Evolutionary conservation across 2,113 vertebrate species (phyloP).

Genomic region (Nestor notabilis): DNA sequence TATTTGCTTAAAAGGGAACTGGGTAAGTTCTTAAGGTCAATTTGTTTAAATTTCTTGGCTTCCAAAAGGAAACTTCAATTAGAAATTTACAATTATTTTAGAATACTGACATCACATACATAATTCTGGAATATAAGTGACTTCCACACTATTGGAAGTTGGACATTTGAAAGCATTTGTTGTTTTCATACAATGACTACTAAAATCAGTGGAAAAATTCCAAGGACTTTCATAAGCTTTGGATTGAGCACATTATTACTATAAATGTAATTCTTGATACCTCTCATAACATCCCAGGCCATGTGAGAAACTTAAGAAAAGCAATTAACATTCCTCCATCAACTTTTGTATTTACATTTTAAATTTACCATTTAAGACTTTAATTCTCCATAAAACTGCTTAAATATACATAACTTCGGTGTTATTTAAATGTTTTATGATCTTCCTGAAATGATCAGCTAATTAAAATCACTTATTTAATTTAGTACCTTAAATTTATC

Average conservation of each 20-base stretch:
- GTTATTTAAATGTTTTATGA: slow-evolving; percentile 77
- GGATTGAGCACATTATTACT: background rate
- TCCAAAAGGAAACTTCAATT: background rate
- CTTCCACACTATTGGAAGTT: background rate
- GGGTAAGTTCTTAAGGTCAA: background rate
- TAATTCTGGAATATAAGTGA: background rate
- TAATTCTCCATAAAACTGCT: slow-evolving; percentile 73
- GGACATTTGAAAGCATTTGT: background rate
- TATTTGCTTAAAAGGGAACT: background rate
- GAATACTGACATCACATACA: background rate
- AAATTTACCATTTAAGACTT: slow-evolving; percentile 61
- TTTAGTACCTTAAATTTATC: slow-evolving; percentile 69
- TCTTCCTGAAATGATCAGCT: slow-evolving; percentile 71
- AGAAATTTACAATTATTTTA: background rate
- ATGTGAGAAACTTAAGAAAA: slow-evolving; percentile 43
- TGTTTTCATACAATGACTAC: background rate
- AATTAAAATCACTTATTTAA: slow-evolving; percentile 76
- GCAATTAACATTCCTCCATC: slow-evolving; percentile 53
- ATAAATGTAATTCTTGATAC: slow-evolving; percentile 18
- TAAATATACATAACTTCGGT: slow-evolving; percentile 62
- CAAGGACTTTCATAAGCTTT: slow-evolving; percentile 22
- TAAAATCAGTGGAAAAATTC: slow-evolving; percentile 18
- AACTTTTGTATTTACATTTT: slow-evolving; percentile 43
- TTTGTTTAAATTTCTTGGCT: background rate
- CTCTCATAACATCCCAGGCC: slow-evolving; percentile 2